Evolutionary conservation across 2,888 invertebrate species (phyloP).

Genomic region (Liposcelis brunnea): DNA sequence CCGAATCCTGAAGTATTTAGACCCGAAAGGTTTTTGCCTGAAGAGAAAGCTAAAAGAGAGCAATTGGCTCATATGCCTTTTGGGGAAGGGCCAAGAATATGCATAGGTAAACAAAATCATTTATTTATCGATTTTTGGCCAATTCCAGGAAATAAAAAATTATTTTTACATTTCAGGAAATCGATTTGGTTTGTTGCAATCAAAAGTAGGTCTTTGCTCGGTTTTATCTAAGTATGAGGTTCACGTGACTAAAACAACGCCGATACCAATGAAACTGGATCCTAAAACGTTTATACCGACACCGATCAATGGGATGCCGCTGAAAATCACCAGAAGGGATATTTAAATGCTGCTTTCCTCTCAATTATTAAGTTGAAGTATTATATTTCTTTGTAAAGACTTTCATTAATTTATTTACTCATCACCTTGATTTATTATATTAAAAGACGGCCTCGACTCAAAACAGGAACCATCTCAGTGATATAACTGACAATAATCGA

Average conservation of each 20-base stretch:
- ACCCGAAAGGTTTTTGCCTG: slow-evolving; percentile 39
- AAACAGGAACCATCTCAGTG: too few species aligned
- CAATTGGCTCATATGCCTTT: slow-evolving; percentile 37
- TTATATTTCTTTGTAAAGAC: too few species aligned
- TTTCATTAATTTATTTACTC: too few species aligned
- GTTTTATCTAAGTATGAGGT: slow-evolving; percentile 24
- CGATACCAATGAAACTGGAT: slow-evolving; percentile 14
- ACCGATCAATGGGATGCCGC: neutral
- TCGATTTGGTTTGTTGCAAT: slow-evolving; percentile 35
- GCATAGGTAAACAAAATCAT: slow-evolving; percentile 29
- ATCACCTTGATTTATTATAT: too few species aligned
- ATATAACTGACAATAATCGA: too few species aligned
- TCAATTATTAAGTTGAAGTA: too few species aligned
- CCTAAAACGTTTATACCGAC: neutral
- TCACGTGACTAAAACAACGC: slow-evolving; percentile 13
- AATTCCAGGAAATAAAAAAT: too few species aligned
- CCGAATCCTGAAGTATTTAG: slow-evolving; percentile 42
- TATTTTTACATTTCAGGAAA: slow-evolving; percentile 34
- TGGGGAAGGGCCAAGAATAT: slow-evolving; percentile 38
- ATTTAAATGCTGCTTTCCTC: too few species aligned
- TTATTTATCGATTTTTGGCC: too few species aligned
- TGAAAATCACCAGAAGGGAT: neutral
- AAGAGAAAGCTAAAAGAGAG: slow-evolving; percentile 33
- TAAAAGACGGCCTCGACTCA: too few species aligned
- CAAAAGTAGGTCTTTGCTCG: slow-evolving; percentile 33